These are phyloP conservation scores for Bostrychus sinensis DNA, from an alignment of 2,113 vertebrate species.

Conservation along the genomic window DNA sequence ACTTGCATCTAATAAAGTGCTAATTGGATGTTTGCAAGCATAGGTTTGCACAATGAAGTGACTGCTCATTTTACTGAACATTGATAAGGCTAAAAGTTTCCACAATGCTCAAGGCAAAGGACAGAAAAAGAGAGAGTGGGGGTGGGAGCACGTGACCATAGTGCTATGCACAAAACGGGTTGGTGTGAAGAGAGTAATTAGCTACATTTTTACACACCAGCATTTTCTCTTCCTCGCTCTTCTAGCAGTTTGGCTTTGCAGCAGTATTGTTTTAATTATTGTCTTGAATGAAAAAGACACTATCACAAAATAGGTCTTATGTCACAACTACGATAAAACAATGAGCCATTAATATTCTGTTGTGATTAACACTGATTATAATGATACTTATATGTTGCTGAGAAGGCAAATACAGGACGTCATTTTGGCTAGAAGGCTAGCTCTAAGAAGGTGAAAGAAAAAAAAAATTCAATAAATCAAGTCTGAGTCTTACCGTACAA, in stretches of 20 bases:
- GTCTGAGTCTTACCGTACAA: too few species aligned
- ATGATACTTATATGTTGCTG: too few species aligned
- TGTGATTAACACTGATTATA: not conserved
- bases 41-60: constrained; percentile 26
- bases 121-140: constrained; percentile 12
- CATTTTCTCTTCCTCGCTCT: not conserved
- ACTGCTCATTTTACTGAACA: constrained; percentile 17
- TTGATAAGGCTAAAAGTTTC: constrained; percentile 10
- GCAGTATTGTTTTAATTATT: constrained; percentile 8
- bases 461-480: too few species aligned
- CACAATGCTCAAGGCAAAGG: constrained; percentile 22
- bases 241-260: constrained; percentile 7
- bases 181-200: constrained; percentile 43
- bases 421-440: too few species aligned
- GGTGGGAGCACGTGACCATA: constrained; percentile 1
- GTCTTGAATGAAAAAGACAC: not conserved
- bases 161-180: not conserved
- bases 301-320: not conserved
- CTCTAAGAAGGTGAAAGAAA: too few species aligned
- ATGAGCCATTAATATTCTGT: not conserved
- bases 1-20: constrained; percentile 42
- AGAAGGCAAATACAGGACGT: too few species aligned
- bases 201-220: constrained; percentile 6
- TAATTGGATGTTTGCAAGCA: constrained; percentile 45
- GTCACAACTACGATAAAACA: not conserved